Evolutionary conservation across 1,140 invertebrate genomes (phyloP).

Genomic region (Solen grandis): DNA sequence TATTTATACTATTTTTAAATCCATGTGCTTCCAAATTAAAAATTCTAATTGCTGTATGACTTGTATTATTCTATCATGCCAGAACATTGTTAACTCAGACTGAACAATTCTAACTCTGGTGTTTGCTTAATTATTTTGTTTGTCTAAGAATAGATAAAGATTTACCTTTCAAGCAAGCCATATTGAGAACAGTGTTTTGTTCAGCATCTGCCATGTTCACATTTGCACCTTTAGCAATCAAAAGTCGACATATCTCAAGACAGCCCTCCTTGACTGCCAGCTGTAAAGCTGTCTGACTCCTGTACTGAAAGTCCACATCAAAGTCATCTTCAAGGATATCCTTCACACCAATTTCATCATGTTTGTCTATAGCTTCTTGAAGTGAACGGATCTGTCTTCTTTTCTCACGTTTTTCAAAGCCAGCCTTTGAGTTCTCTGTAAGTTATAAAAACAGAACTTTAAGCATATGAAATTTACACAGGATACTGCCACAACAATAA

Average conservation of each 20-base stretch:
- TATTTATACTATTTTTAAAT: too few relatives aligned
- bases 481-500: too few relatives aligned
- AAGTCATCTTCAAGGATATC: conserved; percentile 67
- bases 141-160: too few relatives aligned
- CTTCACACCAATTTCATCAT: conserved; percentile 65
- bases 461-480: too few relatives aligned
- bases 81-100: too few relatives aligned
- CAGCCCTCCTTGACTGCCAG: conserved; percentile 73
- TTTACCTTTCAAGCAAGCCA: conserved; percentile 71
- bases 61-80: too few relatives aligned
- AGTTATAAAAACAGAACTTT: conserved; percentile 2
- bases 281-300: conserved; percentile 76
- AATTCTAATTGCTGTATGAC: too few relatives aligned
- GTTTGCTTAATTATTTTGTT: too few relatives aligned
- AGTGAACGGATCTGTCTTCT: conserved; percentile 48
- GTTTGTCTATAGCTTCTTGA: conserved; percentile 74
- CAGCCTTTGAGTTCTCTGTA: conserved; percentile 47
- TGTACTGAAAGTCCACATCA: conserved; percentile 80
- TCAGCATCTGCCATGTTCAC: conserved; percentile 75
- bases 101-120: too few relatives aligned
- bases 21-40: too few relatives aligned
- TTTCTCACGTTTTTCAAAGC: conserved; percentile 52
- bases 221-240: conserved; percentile 75
- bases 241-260: conserved; percentile 71
- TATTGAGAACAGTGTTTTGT: conserved; percentile 75